A percentile compares a stretch with the other conserved stretches of the same genome.
Evolutionary conservation across 1,140 invertebrate genomes (phyloP).

Genomic region (Patella vulgata): DNA sequence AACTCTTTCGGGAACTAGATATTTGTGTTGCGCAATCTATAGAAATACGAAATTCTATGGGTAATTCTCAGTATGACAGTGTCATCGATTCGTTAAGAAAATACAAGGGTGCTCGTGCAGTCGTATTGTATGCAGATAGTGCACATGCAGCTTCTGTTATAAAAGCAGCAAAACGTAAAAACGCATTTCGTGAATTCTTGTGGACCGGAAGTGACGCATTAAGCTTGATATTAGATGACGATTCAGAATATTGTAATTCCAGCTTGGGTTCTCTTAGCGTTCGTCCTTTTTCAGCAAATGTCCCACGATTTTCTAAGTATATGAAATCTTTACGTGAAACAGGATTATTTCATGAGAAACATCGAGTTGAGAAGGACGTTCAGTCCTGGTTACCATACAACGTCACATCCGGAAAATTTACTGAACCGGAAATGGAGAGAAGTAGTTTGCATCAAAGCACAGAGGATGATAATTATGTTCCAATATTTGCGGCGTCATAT

Average conservation of each 20-base stretch:
- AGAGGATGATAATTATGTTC: constrained; percentile 1
- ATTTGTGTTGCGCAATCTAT: constrained; percentile 71
- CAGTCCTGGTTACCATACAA: not conserved
- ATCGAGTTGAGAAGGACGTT: not conserved
- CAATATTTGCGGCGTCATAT: constrained; percentile 73
- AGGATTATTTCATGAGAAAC: not conserved
- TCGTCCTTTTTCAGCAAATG: constrained; percentile 67
- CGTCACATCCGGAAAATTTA: not conserved
- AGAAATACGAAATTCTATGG: constrained; percentile 71
- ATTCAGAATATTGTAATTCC: constrained; percentile 75
- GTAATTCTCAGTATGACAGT: constrained; percentile 19
- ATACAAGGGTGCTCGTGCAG: constrained; percentile 64
- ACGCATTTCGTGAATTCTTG: constrained; percentile 68
- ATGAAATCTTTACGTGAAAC: constrained; percentile 15
- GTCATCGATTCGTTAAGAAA: constrained; percentile 21
- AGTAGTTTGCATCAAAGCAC: constrained; percentile 73
- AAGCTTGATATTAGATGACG: constrained; percentile 76
- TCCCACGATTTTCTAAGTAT: constrained; percentile 44
- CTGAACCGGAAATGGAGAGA: not conserved
- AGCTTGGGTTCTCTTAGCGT: constrained; percentile 80
- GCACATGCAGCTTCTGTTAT: constrained; percentile 73
- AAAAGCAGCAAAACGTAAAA: constrained; percentile 63
- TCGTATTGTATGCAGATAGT: constrained; percentile 76
- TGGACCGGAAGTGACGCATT: constrained; percentile 82
- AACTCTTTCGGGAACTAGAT: constrained; percentile 6